Evolutionary conservation across 2,888 invertebrate species (phyloP).

Genomic region (Tipula helvola): DNA sequence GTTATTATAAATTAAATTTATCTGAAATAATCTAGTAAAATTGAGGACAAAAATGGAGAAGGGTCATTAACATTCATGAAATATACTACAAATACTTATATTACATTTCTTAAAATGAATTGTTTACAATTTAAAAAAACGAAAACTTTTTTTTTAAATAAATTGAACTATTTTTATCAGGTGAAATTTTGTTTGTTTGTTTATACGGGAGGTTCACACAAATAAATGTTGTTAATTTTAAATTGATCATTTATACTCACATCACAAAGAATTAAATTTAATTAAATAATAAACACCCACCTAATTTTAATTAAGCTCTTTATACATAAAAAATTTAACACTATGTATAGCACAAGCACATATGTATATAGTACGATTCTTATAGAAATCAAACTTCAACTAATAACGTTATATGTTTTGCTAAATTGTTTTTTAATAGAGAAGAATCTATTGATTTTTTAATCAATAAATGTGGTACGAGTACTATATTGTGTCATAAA

Average conservation of each 20-base stretch:
- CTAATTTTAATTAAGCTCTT: background rate
- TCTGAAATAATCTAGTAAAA: too few relatives aligned
- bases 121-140: too few relatives aligned
- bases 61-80: too few relatives aligned
- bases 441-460: background rate
- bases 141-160: too few relatives aligned
- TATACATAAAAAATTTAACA: background rate
- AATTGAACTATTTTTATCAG: too few relatives aligned
- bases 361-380: background rate
- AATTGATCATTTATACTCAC: background rate
- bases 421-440: background rate
- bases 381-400: background rate
- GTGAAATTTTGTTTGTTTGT: too few relatives aligned
- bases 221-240: background rate
- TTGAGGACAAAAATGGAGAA: too few relatives aligned
- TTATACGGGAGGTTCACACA: too few relatives aligned
- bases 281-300: background rate
- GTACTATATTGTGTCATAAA: background rate
- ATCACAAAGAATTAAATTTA: background rate
- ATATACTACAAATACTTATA: too few relatives aligned
- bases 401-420: background rate
- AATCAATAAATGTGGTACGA: background rate
- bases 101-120: too few relatives aligned
- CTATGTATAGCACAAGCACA: background rate
- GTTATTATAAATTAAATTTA: too few relatives aligned